Conservation (phyloP, 2,888 invertebrate species). For the Tribolium freemani region DNA sequence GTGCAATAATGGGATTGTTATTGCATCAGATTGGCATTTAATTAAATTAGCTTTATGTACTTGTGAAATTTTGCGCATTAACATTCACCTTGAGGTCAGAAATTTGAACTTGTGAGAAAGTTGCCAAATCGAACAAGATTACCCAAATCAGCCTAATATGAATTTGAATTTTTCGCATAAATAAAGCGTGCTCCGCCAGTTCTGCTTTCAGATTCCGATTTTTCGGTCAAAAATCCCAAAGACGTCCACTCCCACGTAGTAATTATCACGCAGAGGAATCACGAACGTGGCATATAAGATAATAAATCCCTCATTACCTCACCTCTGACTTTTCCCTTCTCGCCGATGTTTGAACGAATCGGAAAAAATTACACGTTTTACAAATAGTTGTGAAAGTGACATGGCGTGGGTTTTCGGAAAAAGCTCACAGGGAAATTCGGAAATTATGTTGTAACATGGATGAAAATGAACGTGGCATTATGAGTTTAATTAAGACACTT, state of each 20-base stretch:
- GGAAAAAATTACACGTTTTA: neutral
- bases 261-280: constrained; percentile 16
- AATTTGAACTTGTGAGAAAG: constrained; percentile 11
- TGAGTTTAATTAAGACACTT: constrained; percentile 35
- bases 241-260: neutral
- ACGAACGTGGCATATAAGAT: constrained; percentile 28
- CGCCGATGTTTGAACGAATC: constrained; percentile 1
- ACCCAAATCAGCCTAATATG: neutral
- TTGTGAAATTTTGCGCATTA: neutral
- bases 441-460: neutral
- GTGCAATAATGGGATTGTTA: neutral
- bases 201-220: neutral
- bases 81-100: neutral
- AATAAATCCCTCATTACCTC: constrained; percentile 10
- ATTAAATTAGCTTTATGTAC: neutral
- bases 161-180: neutral
- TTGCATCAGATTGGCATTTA: neutral
- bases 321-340: constrained; percentile 23
- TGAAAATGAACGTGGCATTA: constrained; percentile 35
- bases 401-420: neutral
- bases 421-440: neutral
- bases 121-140: neutral
- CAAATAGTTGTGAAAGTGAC: constrained; percentile 20
- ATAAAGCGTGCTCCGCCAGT: neutral
- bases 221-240: neutral